Percentiles rank a stretch among this genome's conserved stretches.
These are phyloP conservation scores for Podarcis muralis DNA, from an alignment of 2,113 vertebrate species.

Conservation along the genomic window DNA sequence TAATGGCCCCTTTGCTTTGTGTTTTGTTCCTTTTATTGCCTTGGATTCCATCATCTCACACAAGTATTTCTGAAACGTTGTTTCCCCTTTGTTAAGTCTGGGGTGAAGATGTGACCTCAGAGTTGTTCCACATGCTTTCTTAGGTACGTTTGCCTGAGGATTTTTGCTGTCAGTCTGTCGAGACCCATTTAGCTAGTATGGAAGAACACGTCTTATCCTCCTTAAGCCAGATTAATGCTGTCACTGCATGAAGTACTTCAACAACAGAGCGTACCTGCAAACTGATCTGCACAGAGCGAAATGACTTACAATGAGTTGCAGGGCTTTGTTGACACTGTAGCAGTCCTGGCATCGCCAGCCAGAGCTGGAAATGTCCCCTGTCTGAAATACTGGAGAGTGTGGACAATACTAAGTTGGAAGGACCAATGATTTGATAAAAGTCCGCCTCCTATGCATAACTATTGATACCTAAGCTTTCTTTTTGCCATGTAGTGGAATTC, in stretches of 20 bases:
- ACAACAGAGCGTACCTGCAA: conserved; percentile 34
- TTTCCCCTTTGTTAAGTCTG: conserved; percentile 22
- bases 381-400: too few species aligned
- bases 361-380: too few species aligned
- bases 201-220: conserved; percentile 16
- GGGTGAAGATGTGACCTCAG: background rate
- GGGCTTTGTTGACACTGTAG: conserved; percentile 22
- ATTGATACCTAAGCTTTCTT: background rate
- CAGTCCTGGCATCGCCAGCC: too few species aligned
- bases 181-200: conserved; percentile 10
- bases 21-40: background rate
- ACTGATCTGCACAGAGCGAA: background rate
- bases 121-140: conserved; percentile 29
- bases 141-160: background rate
- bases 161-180: conserved; percentile 40
- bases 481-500: background rate
- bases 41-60: background rate
- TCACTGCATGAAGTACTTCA: conserved; percentile 9
- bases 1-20: background rate
- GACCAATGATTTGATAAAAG: too few species aligned
- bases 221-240: conserved; percentile 27
- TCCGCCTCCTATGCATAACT: background rate
- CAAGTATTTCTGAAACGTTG: conserved; percentile 27
- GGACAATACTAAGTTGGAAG: too few species aligned
- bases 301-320: conserved; percentile 24